These are phyloP conservation scores for Dasyornis broadbenti DNA, from an alignment of 2,113 vertebrate species.

Conservation along the genomic window DNA sequence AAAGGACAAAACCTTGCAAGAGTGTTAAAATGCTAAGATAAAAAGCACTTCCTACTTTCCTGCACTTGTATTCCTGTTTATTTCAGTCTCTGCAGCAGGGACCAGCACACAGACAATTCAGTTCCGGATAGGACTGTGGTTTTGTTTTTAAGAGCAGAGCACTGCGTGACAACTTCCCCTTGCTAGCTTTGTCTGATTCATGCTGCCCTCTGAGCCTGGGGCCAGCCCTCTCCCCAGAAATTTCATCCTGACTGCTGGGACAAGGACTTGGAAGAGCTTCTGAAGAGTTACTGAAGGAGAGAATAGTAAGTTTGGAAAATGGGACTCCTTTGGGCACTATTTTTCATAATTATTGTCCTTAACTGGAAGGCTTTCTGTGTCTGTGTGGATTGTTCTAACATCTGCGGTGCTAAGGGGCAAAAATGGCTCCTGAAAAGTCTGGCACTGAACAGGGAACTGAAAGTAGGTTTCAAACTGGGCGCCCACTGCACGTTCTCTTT, in stretches of 20 bases:
- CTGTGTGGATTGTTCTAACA: background rate
- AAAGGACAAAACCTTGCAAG: no score
- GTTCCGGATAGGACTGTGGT: background rate
- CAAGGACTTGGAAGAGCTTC: background rate
- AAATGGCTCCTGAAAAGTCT: background rate
- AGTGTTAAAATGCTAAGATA: no score
- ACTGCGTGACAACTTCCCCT: background rate
- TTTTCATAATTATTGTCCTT: background rate
- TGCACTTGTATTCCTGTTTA: background rate
- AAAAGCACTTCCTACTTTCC: background rate
- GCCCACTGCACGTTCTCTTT: accelerated
- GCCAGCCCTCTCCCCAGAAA: background rate
- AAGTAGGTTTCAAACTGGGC: background rate
- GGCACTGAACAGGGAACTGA: background rate
- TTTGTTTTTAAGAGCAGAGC: background rate
- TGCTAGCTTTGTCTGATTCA: accelerated
- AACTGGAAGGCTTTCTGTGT: background rate
- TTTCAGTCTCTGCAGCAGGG: background rate
- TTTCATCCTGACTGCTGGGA: background rate
- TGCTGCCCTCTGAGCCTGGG: background rate
- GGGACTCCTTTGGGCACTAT: background rate
- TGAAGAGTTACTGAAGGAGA: background rate
- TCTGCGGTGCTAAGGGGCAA: background rate
- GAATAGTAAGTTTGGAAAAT: background rate
- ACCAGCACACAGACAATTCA: background rate